Base-by-base conservation (phyloP, 2,888 invertebrate genomes). In the Reticulitermes lucifugus region DNA sequence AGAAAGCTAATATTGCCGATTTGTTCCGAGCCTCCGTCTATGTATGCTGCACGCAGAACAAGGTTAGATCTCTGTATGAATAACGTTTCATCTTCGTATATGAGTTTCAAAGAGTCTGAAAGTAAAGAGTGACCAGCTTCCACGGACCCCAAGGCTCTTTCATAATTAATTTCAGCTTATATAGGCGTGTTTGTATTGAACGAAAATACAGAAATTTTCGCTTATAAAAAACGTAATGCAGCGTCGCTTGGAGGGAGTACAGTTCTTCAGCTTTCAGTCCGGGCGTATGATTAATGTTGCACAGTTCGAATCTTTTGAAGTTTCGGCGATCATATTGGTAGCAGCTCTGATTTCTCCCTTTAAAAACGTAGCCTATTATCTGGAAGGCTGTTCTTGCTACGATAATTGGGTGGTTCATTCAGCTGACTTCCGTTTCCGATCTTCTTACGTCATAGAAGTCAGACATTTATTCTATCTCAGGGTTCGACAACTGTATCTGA, bases 111-210 rank as follows among this genome's bases (percentile, higher is more conserved):
- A 73, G 73, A 35, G 41, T 18, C 29, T 77, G 77, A 51, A 10
- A 46, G 43, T 46, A 77, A 77, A 77, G 77, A 77, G 21, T 77
- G 77, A 77, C 77, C 77, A 51, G 12, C 77, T n/a, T 65, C 65
- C 9, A 46, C 29, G n/a, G 35, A 18, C 73, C n/a, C 51, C 22
- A 21, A 7, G 46, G 77, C 77, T 46, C 10, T 77, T 22, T 46
- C 25, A 65, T 65, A 77, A 77, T 77, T 77, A 77, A 77, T 77
- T 51, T 77, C 77, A 41, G 2, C 46, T 77, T 46, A 46, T 75
- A n/a, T 2, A 60, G 12, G 46, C 35, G 35, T 12, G 60, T 18
- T n/a, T 60, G 60, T 22, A 60, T 18, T 12, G 73, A 73, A 35
- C 21, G 73, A 73, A 73, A 18, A 29, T 29, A 25, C 41, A 41